These are phyloP conservation scores for Pterophyllum scalare DNA, from an alignment of 2,113 vertebrate genomes.

Conservation along the genomic window DNA sequence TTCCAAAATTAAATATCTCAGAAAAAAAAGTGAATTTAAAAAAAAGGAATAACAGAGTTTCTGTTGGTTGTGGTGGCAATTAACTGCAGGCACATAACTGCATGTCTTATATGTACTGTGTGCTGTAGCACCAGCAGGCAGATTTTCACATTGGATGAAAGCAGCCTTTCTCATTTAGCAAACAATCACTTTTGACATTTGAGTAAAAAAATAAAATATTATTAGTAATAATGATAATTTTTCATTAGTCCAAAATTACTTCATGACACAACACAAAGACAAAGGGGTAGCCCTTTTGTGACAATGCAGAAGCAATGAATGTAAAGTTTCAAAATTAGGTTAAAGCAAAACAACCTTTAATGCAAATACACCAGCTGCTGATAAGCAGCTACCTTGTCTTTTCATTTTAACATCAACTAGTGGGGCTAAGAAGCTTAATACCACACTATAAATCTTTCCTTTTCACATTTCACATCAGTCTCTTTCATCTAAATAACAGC, in stretches of 20 bases:
- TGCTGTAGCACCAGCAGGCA: conserved; percentile 8
- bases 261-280: background rate
- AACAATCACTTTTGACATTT: conserved; percentile 26
- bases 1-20: background rate
- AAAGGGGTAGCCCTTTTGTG: background rate
- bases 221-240: background rate
- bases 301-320: background rate
- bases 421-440: conserved; percentile 1
- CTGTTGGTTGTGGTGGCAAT: background rate
- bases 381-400: background rate
- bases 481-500: conserved; percentile 35
- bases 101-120: background rate
- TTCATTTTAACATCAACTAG: conserved; percentile 14
- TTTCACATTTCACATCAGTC: conserved; percentile 26
- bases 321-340: background rate
- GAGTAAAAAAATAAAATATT: conserved; percentile 2
- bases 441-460: background rate
- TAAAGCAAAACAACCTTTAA: background rate
- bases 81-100: background rate
- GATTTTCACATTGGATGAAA: conserved; percentile 11
- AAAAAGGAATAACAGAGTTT: background rate
- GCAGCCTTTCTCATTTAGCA: conserved; percentile 22
- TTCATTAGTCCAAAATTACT: conserved; percentile 14
- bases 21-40: background rate
- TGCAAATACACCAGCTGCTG: background rate